Conservation (phyloP, 2,797 vertebrate species). For the Cetoscarus ocellatus region DNA sequence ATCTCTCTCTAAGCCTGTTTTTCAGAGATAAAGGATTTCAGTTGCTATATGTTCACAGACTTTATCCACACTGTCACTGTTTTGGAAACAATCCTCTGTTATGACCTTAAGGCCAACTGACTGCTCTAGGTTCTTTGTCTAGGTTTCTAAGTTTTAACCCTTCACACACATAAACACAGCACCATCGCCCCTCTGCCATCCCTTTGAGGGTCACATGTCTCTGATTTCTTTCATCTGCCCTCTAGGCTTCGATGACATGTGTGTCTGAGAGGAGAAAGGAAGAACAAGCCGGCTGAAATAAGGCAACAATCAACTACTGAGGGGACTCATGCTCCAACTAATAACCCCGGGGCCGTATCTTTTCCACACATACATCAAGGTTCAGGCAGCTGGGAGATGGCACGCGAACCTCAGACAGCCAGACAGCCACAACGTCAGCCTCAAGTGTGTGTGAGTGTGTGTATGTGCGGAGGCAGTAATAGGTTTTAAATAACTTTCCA, state of each 20-base stretch:
- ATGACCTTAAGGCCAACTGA: constrained; percentile 8
- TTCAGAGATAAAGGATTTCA: constrained; percentile 7
- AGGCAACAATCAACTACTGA: constrained; percentile 58
- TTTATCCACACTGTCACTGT: neutral
- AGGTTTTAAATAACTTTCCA: neutral
- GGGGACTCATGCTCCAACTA: constrained; percentile 52
- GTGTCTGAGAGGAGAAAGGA: constrained; percentile 22
- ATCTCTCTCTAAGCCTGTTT: neutral
- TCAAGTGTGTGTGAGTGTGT: neutral
- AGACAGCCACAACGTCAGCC: neutral
- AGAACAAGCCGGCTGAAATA: constrained; percentile 38
- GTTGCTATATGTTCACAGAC: constrained; percentile 2
- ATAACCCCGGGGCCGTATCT: constrained; percentile 39
- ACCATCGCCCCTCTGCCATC: constrained; percentile 7
- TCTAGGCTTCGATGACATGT: constrained; percentile 41
- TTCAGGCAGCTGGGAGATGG: constrained; percentile 37
- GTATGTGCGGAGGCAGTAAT: neutral
- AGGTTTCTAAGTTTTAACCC: constrained; percentile 7
- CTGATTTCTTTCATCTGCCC: constrained; percentile 64
- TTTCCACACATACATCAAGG: constrained; percentile 28
- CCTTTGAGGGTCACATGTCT: constrained; percentile 62
- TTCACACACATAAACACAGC: constrained; percentile 6
- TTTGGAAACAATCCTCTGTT: constrained; percentile 9
- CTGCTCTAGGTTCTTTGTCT: neutral
- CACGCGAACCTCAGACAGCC: constrained; percentile 24